A percentile compares a stretch with the other conserved stretches of the same genome.
Conservation (phyloP, 1,140 invertebrate species). For the Drosophila busckii region DNA sequence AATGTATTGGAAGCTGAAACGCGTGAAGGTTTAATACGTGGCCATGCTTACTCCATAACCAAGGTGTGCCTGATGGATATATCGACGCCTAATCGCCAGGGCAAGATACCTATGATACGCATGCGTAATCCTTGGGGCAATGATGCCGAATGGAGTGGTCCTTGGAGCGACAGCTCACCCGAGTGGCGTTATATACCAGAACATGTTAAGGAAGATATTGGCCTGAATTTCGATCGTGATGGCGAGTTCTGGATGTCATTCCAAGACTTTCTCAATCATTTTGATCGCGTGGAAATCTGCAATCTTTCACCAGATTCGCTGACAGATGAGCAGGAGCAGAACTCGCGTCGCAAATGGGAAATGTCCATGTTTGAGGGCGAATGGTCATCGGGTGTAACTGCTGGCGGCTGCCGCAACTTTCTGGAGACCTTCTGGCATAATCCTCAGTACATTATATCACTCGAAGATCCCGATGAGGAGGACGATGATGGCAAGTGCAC, state of each 20-base stretch:
- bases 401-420: conserved; percentile 98
- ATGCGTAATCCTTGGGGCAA: conserved; percentile 99
- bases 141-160: conserved; percentile 98
- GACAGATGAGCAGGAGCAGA: conserved; percentile 85
- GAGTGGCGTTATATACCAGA: conserved; percentile 97
- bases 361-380: conserved; percentile 95
- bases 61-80: conserved; percentile 94
- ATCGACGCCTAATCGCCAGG: conserved; percentile 87
- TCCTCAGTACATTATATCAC: conserved; percentile 95
- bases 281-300: conserved; percentile 93
- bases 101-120: conserved; percentile 90
- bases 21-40: conserved; percentile 93
- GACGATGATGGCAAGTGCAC: conserved; percentile 97
- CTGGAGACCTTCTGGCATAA: conserved; percentile 97
- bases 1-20: conserved; percentile 94
- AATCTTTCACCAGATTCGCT: conserved; percentile 97
- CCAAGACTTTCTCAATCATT: conserved; percentile 88
- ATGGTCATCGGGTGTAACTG: conserved; percentile 93
- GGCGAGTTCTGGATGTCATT: conserved; percentile 99
- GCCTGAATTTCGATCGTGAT: conserved; percentile 95
- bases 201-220: conserved; percentile 92
- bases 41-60: conserved; percentile 98
- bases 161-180: conserved; percentile 95
- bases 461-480: conserved; percentile 94
- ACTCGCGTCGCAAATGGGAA: conserved; percentile 93